These are phyloP conservation scores for Eudasyphora cyanicolor DNA, from an alignment of 2,888 invertebrate species.

Conservation along the genomic window DNA sequence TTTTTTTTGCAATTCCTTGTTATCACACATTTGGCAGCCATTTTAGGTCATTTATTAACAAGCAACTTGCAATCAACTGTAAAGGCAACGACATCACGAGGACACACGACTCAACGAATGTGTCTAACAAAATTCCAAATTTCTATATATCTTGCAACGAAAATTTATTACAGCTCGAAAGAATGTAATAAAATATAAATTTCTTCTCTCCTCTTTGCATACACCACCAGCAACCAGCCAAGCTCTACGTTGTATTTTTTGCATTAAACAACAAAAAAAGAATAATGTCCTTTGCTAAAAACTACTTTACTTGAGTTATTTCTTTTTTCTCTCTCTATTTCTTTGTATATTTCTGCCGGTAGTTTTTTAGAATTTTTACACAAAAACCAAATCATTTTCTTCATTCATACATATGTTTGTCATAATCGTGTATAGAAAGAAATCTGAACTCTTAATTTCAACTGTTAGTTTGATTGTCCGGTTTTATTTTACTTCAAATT, in stretches of 20 bases:
- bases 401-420: slow-evolving; percentile 48
- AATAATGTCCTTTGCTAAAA: slow-evolving; percentile 16
- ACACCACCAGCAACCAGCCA: neutral
- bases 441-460: neutral
- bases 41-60: slow-evolving; percentile 56
- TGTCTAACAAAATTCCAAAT: slow-evolving; percentile 59
- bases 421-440: slow-evolving; percentile 64
- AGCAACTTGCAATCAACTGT: slow-evolving; percentile 13
- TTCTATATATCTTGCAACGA: slow-evolving; percentile 50
- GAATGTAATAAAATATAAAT: neutral
- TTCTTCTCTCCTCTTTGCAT: slow-evolving; percentile 62
- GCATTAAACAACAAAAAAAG: slow-evolving; percentile 2
- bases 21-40: slow-evolving; percentile 60
- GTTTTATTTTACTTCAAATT: slow-evolving; percentile 78
- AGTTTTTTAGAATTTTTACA: slow-evolving; percentile 57
- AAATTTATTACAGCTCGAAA: slow-evolving; percentile 4
- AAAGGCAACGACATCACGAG: slow-evolving; percentile 17
- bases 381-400: slow-evolving; percentile 36
- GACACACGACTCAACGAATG: neutral
- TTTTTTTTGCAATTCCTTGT: slow-evolving; percentile 23
- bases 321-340: slow-evolving; percentile 32
- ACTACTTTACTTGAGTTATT: slow-evolving; percentile 48
- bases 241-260: slow-evolving; percentile 15
- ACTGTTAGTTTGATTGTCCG: slow-evolving; percentile 73
- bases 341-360: slow-evolving; percentile 25